These are phyloP conservation scores for Rachycentron canadum DNA, from an alignment of 2,797 vertebrate genomes.

Conservation along the genomic window DNA sequence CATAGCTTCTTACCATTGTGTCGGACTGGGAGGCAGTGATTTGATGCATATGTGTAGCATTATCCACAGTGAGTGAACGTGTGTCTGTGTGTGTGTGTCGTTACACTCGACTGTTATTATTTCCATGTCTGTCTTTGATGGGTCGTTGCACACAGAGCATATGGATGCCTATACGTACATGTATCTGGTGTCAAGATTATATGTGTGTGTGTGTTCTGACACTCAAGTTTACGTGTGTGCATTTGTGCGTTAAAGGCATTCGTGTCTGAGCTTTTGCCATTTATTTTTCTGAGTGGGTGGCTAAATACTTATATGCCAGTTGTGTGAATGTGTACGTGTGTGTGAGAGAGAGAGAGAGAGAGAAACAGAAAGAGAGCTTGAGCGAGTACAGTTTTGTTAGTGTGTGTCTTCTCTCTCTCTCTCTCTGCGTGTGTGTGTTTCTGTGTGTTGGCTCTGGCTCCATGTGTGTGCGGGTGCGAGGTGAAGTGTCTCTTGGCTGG, in stretches of 20 bases:
- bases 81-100: constrained; percentile 48
- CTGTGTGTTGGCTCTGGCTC: constrained; percentile 74
- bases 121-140: constrained; percentile 82
- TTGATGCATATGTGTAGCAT: constrained; percentile 80
- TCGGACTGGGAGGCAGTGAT: constrained; percentile 68
- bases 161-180: constrained; percentile 76
- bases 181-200: constrained; percentile 74
- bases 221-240: constrained; percentile 36
- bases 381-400: constrained; percentile 43
- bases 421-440: constrained; percentile 41
- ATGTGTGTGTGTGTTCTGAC: constrained; percentile 41
- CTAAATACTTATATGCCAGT: constrained; percentile 77
- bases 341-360: not conserved
- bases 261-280: constrained; percentile 71
- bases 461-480: constrained; percentile 86
- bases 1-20: constrained; percentile 58
- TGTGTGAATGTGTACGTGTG: constrained; percentile 46
- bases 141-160: constrained; percentile 78
- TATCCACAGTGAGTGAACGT: constrained; percentile 70
- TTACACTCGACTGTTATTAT: constrained; percentile 80
- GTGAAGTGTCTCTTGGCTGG: constrained; percentile 85
- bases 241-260: constrained; percentile 54
- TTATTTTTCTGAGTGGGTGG: constrained; percentile 84
- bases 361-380: constrained; percentile 28
- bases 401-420: constrained; percentile 45